A percentile compares a stretch with the other conserved stretches of the same genome.
Conservation (phyloP, 2,113 vertebrate genomes). For the Aythya baeri region DNA sequence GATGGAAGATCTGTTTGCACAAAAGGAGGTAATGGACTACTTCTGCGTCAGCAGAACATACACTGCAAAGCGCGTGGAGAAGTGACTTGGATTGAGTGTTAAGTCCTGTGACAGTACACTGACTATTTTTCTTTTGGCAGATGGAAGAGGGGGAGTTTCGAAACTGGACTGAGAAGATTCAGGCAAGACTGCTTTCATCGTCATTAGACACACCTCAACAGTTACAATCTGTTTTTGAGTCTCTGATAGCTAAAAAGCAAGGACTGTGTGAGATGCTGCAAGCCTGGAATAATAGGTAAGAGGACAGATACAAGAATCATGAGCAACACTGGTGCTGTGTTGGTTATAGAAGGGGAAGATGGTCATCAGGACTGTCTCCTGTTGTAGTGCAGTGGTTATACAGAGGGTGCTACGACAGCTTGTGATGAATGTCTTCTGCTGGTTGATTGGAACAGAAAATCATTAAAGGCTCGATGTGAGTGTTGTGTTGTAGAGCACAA, state of each 20-base stretch:
- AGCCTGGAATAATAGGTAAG: constrained; percentile 94
- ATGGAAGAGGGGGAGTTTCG: constrained; percentile 96
- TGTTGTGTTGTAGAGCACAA: background rate
- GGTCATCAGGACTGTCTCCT: background rate
- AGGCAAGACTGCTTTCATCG: constrained; percentile 85
- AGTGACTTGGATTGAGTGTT: background rate
- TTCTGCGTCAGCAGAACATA: background rate
- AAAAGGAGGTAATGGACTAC: constrained; percentile 87
- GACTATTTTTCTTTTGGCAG: constrained; percentile 66
- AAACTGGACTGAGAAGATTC: constrained; percentile 95
- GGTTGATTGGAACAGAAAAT: background rate
- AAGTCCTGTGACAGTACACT: background rate
- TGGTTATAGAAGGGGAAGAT: background rate
- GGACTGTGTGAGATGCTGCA: constrained; percentile 94
- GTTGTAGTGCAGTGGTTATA: background rate
- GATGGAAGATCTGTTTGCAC: constrained; percentile 98
- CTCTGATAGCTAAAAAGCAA: constrained; percentile 95
- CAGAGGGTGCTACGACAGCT: background rate
- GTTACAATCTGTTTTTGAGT: constrained; percentile 89
- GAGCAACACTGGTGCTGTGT: background rate
- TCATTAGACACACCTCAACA: constrained; percentile 88
- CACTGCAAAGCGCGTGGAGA: background rate
- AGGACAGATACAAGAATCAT: background rate
- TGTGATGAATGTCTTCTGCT: background rate
- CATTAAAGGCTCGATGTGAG: background rate